phyloP scores from a whole-genome alignment of 2,113 vertebrate genomes.

The Rhizomys pruinosus region DNA sequence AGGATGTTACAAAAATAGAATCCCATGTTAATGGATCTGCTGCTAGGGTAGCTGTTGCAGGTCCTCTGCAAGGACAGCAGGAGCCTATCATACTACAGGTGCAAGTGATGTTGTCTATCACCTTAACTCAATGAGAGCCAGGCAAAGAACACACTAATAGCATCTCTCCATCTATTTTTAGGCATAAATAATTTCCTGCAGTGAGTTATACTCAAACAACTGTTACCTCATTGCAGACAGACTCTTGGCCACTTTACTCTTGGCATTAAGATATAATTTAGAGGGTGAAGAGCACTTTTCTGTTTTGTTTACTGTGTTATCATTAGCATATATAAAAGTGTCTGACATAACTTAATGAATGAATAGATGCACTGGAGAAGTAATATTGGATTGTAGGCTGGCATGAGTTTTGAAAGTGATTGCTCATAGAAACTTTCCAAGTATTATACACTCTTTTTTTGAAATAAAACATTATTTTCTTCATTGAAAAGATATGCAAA shows the following conservation, averaged over 20 bases:
- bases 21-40: accelerated
- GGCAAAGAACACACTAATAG: accelerated
- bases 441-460: background rate
- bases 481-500: background rate
- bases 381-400: background rate
- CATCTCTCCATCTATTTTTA: background rate
- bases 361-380: background rate
- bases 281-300: background rate
- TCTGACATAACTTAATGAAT: background rate
- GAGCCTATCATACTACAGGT: accelerated
- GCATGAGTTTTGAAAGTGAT: background rate
- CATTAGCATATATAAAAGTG: background rate
- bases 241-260: background rate
- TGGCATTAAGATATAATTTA: background rate
- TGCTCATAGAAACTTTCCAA: background rate
- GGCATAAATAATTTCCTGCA: background rate
- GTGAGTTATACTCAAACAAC: background rate
- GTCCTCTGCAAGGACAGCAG: background rate
- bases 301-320: background rate
- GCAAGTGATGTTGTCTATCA: accelerated
- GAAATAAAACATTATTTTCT: background rate
- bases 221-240: background rate
- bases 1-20: background rate
- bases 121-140: accelerated
- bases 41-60: accelerated